Conservation (phyloP, 2,888 invertebrate genomes). For the Urechis unicinctus region DNA sequence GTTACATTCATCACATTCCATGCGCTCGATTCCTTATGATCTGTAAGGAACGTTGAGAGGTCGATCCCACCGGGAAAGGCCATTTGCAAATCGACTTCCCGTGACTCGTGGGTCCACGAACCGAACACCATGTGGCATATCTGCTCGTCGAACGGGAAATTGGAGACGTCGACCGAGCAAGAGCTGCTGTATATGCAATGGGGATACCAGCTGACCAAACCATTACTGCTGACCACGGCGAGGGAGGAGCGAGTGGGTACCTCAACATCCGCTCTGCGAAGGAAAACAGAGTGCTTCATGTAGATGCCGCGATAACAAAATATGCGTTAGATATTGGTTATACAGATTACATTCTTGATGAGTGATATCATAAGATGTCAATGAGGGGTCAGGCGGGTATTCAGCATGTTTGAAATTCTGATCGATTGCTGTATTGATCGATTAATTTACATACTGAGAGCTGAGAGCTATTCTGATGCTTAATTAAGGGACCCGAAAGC, state of each 20-base stretch:
- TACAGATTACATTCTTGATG: no score
- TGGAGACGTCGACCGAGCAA: slow-evolving; percentile 12
- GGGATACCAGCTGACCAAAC: slow-evolving; percentile 10
- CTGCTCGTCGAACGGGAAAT: slow-evolving; percentile 15
- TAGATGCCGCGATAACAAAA: no score
- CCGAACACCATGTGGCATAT: slow-evolving; percentile 14
- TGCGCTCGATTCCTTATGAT: slow-evolving; percentile 12
- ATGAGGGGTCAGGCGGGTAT: no score
- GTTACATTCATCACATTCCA: slow-evolving; percentile 8
- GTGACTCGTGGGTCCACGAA: slow-evolving; percentile 10
- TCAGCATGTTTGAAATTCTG: no score
- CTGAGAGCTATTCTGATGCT: no score
- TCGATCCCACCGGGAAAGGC: slow-evolving; percentile 13
- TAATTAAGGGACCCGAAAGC: no score
- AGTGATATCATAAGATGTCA: no score
- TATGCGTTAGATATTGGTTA: no score
- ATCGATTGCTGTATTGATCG: no score
- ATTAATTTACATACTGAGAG: no score
- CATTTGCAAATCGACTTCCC: slow-evolving; percentile 10
- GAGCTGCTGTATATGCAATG: slow-evolving; percentile 9
- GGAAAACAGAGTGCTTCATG: background rate
- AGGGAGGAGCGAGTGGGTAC: slow-evolving; percentile 4
- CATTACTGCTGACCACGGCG: slow-evolving; percentile 8
- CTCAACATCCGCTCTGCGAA: slow-evolving; percentile 11
- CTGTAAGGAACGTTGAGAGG: slow-evolving; percentile 14